A percentile compares a stretch with the other conserved stretches of the same genome.
Conservation (phyloP, 1,140 invertebrate species). For the Tyrophagus putrescentiae region DNA sequence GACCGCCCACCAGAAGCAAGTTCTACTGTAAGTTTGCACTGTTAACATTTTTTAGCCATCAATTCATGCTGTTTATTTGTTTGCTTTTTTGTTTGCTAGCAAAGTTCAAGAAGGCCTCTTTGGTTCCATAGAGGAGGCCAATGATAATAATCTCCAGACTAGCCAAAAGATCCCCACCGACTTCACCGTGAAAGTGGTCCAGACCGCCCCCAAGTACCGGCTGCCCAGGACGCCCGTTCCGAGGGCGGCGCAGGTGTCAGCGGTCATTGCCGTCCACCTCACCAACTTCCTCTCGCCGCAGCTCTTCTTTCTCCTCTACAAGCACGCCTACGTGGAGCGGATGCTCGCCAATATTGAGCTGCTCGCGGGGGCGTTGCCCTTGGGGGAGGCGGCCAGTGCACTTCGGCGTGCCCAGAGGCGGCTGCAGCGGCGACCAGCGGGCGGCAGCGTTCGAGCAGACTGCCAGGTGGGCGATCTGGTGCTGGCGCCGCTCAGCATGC, state of each 20-base stretch:
- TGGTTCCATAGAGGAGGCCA: too few relatives aligned
- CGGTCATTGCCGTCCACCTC: not conserved
- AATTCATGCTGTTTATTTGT: not conserved
- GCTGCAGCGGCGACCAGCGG: too few relatives aligned
- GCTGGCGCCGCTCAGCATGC: slow-evolving; percentile 1
- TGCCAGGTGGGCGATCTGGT: not conserved
- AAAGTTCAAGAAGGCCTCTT: too few relatives aligned
- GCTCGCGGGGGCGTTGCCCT: not conserved
- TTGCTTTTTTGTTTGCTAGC: not conserved
- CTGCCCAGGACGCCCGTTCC: not conserved
- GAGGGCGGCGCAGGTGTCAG: not conserved
- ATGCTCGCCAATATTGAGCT: not conserved
- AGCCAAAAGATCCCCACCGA: too few relatives aligned
- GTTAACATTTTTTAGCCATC: too few relatives aligned
- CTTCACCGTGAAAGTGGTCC: not conserved
- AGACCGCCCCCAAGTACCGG: not conserved
- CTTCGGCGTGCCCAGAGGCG: not conserved
- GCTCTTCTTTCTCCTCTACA: not conserved
- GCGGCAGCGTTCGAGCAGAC: not conserved
- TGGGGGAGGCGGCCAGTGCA: too few relatives aligned
- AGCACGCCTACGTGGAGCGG: not conserved
- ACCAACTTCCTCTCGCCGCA: not conserved
- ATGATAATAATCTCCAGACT: not conserved
- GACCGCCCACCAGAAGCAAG: not conserved
- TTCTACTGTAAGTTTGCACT: not conserved